Evolutionary conservation across 2,888 invertebrate species (phyloP).

Genomic region (Eulithis testata): DNA sequence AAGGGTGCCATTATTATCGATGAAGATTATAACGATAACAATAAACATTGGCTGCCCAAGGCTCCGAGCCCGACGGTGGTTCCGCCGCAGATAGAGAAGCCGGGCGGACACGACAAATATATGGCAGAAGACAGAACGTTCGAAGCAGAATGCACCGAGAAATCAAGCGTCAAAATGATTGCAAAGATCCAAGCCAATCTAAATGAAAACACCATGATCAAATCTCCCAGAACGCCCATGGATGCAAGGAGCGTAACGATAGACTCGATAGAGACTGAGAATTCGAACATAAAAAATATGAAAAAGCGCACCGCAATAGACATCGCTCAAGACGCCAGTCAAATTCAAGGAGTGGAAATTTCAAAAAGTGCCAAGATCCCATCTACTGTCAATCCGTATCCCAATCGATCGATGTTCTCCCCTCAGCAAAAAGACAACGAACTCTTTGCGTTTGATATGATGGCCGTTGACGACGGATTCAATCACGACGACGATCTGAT

Average conservation of each 20-base stretch:
- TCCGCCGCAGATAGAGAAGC: slow-evolving; percentile 74
- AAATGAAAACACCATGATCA: slow-evolving; percentile 80
- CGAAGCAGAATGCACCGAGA: slow-evolving; percentile 73
- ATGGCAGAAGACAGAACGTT: slow-evolving; percentile 78
- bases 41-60: slow-evolving; percentile 74
- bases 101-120: slow-evolving; percentile 74
- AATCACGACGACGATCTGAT: slow-evolving; percentile 87
- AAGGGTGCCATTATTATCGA: slow-evolving; percentile 55
- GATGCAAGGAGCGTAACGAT: slow-evolving; percentile 73
- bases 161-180: slow-evolving; percentile 77
- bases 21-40: slow-evolving; percentile 62
- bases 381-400: slow-evolving; percentile 69
- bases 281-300: slow-evolving; percentile 56
- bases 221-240: slow-evolving; percentile 80
- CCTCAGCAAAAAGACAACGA: slow-evolving; percentile 88
- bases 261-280: slow-evolving; percentile 69
- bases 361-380: slow-evolving; percentile 80
- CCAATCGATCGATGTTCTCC: slow-evolving; percentile 88
- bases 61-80: slow-evolving; percentile 69
- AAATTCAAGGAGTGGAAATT: slow-evolving; percentile 77
- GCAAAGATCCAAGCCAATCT: slow-evolving; percentile 79
- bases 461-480: slow-evolving; percentile 87
- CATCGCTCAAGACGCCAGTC: slow-evolving; percentile 72
- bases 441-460: slow-evolving; percentile 86
- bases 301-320: slow-evolving; percentile 68